A percentile compares a stretch with the other conserved stretches of the same genome.
These are phyloP conservation scores for Biston stratarius DNA, from an alignment of 2,888 invertebrate species.

Conservation along the genomic window DNA sequence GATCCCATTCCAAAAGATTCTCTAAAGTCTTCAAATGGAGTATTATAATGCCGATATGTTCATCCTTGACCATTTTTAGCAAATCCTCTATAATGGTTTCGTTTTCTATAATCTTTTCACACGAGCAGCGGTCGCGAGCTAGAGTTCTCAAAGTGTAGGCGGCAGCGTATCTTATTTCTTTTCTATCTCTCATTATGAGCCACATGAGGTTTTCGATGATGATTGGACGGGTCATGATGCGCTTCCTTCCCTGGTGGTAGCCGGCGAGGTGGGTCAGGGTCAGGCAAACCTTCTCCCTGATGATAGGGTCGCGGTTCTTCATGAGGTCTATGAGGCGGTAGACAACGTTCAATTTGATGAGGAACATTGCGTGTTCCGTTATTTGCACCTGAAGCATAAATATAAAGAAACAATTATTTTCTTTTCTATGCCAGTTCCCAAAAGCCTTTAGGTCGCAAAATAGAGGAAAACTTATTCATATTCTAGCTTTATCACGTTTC, in stretches of 20 bases:
- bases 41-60: constrained; percentile 68
- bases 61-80: constrained; percentile 72
- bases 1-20: constrained; percentile 70
- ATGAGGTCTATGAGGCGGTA: constrained; percentile 74
- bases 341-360: constrained; percentile 68
- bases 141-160: constrained; percentile 67
- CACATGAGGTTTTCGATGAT: constrained; percentile 67
- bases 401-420: not conserved
- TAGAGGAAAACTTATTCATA: too few species aligned
- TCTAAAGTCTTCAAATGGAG: constrained; percentile 70
- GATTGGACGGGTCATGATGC: constrained; percentile 62
- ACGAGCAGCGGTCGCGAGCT: constrained; percentile 62
- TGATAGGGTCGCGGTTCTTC: constrained; percentile 63
- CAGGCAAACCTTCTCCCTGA: constrained; percentile 73
- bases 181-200: constrained; percentile 68
- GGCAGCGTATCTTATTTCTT: constrained; percentile 74
- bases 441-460: too few species aligned
- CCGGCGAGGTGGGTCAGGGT: constrained; percentile 64
- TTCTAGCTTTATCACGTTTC: too few species aligned
- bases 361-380: constrained; percentile 71
- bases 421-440: too few species aligned
- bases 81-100: constrained; percentile 66
- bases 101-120: constrained; percentile 61
- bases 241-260: constrained; percentile 66
- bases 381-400: constrained; percentile 65